Conservation (phyloP, 1,140 invertebrate species). For the Neodiprion lecontei region DNA sequence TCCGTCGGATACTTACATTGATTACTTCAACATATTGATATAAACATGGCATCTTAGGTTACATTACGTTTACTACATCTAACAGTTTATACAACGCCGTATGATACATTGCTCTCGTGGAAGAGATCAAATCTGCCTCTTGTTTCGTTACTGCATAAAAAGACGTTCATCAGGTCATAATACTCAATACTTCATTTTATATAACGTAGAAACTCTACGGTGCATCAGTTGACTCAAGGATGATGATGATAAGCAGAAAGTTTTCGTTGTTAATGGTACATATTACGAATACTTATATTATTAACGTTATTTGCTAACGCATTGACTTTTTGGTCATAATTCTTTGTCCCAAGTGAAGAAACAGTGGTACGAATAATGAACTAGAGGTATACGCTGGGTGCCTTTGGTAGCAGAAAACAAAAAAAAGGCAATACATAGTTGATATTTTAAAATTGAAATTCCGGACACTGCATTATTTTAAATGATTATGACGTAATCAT, state of each 20-base stretch:
- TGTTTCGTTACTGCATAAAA: neutral
- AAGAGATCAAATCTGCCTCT: neutral
- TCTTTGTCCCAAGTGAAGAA: too few relatives aligned
- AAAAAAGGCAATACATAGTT: too few relatives aligned
- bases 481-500: neutral
- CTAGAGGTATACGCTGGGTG: too few relatives aligned
- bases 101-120: neutral
- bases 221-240: neutral
- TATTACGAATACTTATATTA: neutral
- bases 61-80: neutral
- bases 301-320: too few relatives aligned
- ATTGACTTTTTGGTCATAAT: too few relatives aligned
- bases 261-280: neutral
- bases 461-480: neutral
- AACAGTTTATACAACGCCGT: neutral
- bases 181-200: neutral
- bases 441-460: neutral
- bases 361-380: too few relatives aligned
- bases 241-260: neutral
- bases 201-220: neutral
- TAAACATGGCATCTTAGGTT: neutral
- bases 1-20: neutral
- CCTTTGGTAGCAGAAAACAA: too few relatives aligned
- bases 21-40: neutral
- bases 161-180: neutral